phyloP scores from a whole-genome alignment of 1,140 invertebrate species.

The Chrysomallon squamiferum region DNA sequence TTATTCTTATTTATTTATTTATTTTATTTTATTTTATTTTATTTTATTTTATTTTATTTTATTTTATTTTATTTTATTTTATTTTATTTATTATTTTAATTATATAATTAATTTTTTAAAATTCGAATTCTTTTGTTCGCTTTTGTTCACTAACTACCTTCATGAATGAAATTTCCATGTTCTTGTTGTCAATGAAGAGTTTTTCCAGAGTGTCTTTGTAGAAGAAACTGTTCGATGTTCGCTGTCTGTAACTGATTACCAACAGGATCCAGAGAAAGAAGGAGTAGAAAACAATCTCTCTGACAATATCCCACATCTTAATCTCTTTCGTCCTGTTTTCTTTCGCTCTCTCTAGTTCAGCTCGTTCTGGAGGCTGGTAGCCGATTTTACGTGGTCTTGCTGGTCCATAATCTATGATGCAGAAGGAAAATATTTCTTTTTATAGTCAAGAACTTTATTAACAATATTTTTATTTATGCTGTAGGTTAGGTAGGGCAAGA shows the following conservation, averaged over 20 bases:
- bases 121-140: too few species aligned
- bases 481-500: neutral
- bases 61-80: too few species aligned
- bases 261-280: conserved; percentile 65
- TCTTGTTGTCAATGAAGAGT: conserved; percentile 57
- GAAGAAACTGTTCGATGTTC: conserved; percentile 57
- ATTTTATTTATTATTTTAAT: too few species aligned
- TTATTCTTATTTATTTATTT: too few species aligned
- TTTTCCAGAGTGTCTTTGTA: conserved; percentile 62
- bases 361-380: conserved; percentile 57
- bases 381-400: conserved; percentile 30
- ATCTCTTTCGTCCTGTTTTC: conserved; percentile 61
- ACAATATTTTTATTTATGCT: neutral
- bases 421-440: neutral
- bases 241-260: conserved; percentile 62
- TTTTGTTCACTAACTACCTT: too few species aligned
- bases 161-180: conserved; percentile 34
- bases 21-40: too few species aligned
- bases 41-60: too few species aligned
- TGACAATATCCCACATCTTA: conserved; percentile 62
- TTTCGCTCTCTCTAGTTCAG: conserved; percentile 56
- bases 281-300: conserved; percentile 63
- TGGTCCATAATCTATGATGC: conserved; percentile 23
- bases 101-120: too few species aligned
- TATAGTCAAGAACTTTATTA: neutral